Base-by-base conservation (phyloP, 1,140 invertebrate genomes). In the Thaumatotibia leucotreta region DNA sequence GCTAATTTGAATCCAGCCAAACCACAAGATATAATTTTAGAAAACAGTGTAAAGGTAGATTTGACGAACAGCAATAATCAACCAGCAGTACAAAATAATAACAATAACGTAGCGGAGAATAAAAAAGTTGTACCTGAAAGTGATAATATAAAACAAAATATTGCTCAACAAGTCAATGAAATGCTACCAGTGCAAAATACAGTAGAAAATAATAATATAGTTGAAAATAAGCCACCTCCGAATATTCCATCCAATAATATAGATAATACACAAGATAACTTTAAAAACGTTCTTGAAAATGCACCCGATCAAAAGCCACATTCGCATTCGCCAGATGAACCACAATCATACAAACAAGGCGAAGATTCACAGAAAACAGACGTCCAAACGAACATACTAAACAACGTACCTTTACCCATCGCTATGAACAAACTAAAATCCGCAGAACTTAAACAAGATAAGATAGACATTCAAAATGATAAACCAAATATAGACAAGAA, bases 281-380 rank as follows among this genome's bases (percentile, higher is more conserved):
- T 3, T 54, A 32, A 22, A 31, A 4, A n/a, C 32, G 3, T 33
- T 27, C 20, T 22, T 45, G 17, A 64, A 50, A 4, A 4, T n/a
- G 33, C 22, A 65, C 17, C 20, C 22, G 45, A 52, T n/a, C 49
- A 14, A 4, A 23, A 22, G 11, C 17, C 58, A 66, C 85, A 89
- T 66, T 74, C 68, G 0, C 85, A 91, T 64, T 78, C 82, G 27
- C 73, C 75, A 8, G 86, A 89, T 67, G 86, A 89, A 75, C 85
- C 85, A 11, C 76, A 88, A 69, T 90, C 88, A 0, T 90, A 91
- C 52, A 82, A 84, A 72, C 33, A 72, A 74, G 84, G 86, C 0
- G 85, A 88, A 73, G 84, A 88, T 27, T 17, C 66, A 62, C 80
- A 78, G 67, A 63, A 70, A 71, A 33, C 31, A 32, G 50, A 45